A percentile compares a stretch with the other conserved stretches of the same genome.
These are phyloP conservation scores for Desoria tigrina DNA, from an alignment of 2,888 invertebrate genomes.

Conservation along the genomic window DNA sequence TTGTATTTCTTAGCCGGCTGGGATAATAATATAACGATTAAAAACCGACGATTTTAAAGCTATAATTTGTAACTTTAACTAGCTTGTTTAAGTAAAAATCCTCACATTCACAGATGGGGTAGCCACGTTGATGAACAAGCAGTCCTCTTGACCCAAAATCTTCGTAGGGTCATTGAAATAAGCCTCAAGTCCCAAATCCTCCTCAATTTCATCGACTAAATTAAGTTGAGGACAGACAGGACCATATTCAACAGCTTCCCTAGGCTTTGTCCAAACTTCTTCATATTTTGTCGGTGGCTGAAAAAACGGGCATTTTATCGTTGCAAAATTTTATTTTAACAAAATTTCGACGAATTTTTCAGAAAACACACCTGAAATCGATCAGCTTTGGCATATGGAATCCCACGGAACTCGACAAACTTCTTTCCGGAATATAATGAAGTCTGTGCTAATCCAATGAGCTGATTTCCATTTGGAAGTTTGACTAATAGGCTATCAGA, in stretches of 20 bases:
- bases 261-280: not conserved
- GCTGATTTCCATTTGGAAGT: not conserved
- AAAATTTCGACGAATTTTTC: too few species aligned
- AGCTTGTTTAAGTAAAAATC: too few species aligned
- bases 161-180: not conserved
- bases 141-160: slow-evolving; percentile 40
- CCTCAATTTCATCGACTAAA: not conserved
- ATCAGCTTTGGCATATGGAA: slow-evolving; percentile 4
- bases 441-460: not conserved
- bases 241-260: not conserved
- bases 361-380: not conserved
- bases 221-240: slow-evolving; percentile 9
- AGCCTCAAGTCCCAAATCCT: not conserved
- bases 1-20: not conserved
- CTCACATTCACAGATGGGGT: slow-evolving; percentile 26
- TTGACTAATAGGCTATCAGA: not conserved
- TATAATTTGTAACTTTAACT: not conserved
- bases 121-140: slow-evolving; percentile 40
- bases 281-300: not conserved
- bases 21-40: too few species aligned
- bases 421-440: not conserved
- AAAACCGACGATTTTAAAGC: not conserved
- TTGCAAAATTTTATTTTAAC: too few species aligned
- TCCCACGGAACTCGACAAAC: slow-evolving; percentile 4
- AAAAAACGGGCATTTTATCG: too few species aligned